phyloP scores from a whole-genome alignment of 1,140 invertebrate species.

The Magallana angulata region DNA sequence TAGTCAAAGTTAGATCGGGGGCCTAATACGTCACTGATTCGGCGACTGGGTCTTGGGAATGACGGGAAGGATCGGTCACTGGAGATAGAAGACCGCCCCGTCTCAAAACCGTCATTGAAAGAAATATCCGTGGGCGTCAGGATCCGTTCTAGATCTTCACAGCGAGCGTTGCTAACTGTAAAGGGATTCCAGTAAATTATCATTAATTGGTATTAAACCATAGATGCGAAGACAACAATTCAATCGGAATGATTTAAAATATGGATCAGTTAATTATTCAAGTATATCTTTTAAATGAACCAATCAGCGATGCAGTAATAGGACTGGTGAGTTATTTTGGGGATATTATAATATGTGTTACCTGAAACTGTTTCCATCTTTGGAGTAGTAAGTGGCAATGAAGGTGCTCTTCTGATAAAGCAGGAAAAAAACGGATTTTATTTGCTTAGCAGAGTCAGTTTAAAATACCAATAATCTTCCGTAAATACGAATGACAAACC shows the following conservation, averaged over 20 bases:
- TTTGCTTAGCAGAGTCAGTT: too few relatives aligned
- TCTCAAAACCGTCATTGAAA: neutral
- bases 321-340: too few relatives aligned
- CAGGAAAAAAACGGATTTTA: neutral
- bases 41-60: neutral
- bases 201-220: too few relatives aligned
- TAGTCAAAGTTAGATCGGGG: neutral
- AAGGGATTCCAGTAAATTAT: neutral
- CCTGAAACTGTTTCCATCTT: slow-evolving; percentile 17
- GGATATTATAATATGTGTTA: neutral
- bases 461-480: too few relatives aligned
- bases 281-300: too few relatives aligned
- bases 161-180: neutral
- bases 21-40: neutral
- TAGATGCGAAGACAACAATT: too few relatives aligned
- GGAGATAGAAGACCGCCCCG: neutral
- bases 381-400: neutral
- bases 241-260: too few relatives aligned
- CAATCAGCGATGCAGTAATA: too few relatives aligned
- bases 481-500: too few relatives aligned
- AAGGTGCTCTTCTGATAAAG: neutral
- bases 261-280: too few relatives aligned
- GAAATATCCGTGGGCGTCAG: neutral
- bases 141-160: neutral
- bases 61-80: neutral